These are phyloP conservation scores for Agriopis leucophaearia DNA, from an alignment of 2,888 invertebrate species.

Conservation along the genomic window DNA sequence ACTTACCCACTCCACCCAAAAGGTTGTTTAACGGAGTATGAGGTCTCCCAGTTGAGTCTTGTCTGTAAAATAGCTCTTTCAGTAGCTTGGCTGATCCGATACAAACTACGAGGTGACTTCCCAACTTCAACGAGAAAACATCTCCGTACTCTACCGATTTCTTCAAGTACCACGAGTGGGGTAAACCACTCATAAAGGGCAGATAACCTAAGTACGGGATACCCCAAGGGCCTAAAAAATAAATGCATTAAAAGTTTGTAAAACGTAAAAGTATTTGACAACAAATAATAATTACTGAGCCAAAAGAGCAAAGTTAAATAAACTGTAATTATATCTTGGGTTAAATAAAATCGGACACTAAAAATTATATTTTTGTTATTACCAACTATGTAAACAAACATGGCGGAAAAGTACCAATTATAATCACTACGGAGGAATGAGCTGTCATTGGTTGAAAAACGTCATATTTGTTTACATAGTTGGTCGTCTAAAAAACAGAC, in stretches of 20 bases:
- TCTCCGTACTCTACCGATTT: slow-evolving; percentile 91
- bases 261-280: too few relatives aligned
- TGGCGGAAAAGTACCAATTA: too few relatives aligned
- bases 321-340: too few relatives aligned
- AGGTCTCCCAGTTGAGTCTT: slow-evolving; percentile 93
- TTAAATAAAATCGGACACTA: too few relatives aligned
- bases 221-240: slow-evolving; percentile 91
- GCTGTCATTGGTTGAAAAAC: too few relatives aligned
- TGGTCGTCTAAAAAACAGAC: too few relatives aligned
- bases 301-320: too few relatives aligned
- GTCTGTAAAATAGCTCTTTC: slow-evolving; percentile 91
- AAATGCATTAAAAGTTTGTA: not conserved
- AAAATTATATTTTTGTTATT: too few relatives aligned
- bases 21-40: slow-evolving; percentile 92
- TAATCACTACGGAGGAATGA: too few relatives aligned
- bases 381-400: too few relatives aligned
- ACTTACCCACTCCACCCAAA: slow-evolving; percentile 92
- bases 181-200: slow-evolving; percentile 90
- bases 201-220: slow-evolving; percentile 92
- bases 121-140: slow-evolving; percentile 90
- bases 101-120: slow-evolving; percentile 91
- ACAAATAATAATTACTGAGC: too few relatives aligned
- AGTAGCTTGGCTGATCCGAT: slow-evolving; percentile 92
- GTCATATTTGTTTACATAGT: too few relatives aligned
- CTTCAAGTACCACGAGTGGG: slow-evolving; percentile 90